Evolutionary conservation across 2,113 vertebrate genomes (phyloP), one percentile per base, ranked within the genome.

Genomic region (Nestor notabilis): DNA sequence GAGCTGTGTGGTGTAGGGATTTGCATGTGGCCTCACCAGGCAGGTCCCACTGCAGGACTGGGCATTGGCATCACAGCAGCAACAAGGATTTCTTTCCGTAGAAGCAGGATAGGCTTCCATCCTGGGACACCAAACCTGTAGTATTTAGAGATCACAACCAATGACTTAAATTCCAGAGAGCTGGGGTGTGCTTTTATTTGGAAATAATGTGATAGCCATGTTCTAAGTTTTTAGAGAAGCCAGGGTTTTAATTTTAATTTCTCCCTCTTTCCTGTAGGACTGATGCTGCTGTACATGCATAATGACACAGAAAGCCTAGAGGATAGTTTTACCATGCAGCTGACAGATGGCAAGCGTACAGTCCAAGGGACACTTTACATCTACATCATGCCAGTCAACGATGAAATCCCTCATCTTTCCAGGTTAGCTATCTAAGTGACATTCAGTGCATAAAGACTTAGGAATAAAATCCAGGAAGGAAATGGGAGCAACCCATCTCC

Each of bases 261-360:
- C 19, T 49, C 68, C 46, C 43, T 83, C n/a, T 87, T 95, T 97
- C 81, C 80, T 81, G 71, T 95, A 99, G 99, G 98, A 97, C 97
- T 98, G 98, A 98, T 97, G 97, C 97, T 99, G 92, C 85, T 98
- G 90, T 99, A 99, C 98, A 96, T 98, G 96, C 99, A 99, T 91
- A 99, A 99, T 96, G 98, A 98, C 98, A 98, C 98, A 81, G 99
- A 99, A 97, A 99, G 98, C 97, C 98, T 98, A 96, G 96, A 98
- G 98, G 99, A 99, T 97, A 94, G 92, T 69, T 97, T 99, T 97
- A 96, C 95, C 76, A 52, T 98, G 92, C 98, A 96, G 97, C 98
- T 99, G 98, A 99, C 98, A 98, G 99, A 99, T 98, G 99, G 99
- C 95, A 98, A 98, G 95, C 98, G 98, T 97, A 95, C 98, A 96